Percentiles rank a stretch among this genome's conserved stretches.
phyloP scores from a whole-genome alignment of 2,888 invertebrate species.

The Eurytoma adleriae region DNA sequence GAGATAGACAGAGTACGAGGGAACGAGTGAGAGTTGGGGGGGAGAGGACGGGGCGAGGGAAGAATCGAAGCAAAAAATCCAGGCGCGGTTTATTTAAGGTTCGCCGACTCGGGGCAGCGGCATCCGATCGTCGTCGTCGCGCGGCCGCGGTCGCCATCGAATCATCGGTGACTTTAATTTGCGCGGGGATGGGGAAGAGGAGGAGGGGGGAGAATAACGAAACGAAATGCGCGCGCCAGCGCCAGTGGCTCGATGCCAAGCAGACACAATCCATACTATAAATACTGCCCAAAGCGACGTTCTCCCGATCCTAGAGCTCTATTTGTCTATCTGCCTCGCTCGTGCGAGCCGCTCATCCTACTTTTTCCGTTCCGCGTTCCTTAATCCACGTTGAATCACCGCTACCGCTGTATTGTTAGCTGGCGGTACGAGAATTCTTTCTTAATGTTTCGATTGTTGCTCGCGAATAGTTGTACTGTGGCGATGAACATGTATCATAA shows the following conservation, averaged over 20 bases:
- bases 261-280: conserved; percentile 74
- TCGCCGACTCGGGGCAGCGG: neutral
- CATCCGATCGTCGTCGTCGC: conserved; percentile 37
- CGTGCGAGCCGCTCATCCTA: conserved; percentile 43
- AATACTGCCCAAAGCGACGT: conserved; percentile 66
- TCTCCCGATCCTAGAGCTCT: conserved; percentile 35
- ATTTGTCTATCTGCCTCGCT: conserved; percentile 37
- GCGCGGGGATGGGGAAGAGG: neutral
- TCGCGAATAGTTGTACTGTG: too few relatives aligned
- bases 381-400: conserved; percentile 55
- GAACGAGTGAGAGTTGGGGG: neutral
- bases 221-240: conserved; percentile 35
- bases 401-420: conserved; percentile 2
- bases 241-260: conserved; percentile 68
- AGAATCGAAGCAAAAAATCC: neutral
- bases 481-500: too few relatives aligned
- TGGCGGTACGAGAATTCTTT: neutral
- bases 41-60: neutral
- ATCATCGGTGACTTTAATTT: conserved; percentile 38
- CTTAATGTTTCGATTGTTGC: too few relatives aligned
- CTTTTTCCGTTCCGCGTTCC: conserved; percentile 57
- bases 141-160: conserved; percentile 8
- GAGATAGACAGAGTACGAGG: too few relatives aligned
- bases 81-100: conserved; percentile 41
- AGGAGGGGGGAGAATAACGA: neutral